Evolutionary conservation across 2,113 vertebrate genomes (phyloP).

Genomic region (Sorex araneus): DNA sequence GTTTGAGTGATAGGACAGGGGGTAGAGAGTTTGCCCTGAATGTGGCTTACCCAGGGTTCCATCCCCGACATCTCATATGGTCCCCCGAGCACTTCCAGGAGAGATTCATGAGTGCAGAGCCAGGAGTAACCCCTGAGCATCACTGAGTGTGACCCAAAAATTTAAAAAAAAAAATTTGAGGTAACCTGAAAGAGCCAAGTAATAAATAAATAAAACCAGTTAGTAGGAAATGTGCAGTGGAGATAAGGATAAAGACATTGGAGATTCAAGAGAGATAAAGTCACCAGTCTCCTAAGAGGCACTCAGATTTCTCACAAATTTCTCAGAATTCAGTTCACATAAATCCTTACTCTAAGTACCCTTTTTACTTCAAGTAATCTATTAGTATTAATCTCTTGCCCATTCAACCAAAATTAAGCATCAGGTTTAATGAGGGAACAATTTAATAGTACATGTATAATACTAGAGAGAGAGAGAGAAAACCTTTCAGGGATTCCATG

Average conservation of each 20-base stretch:
- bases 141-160: too few species aligned
- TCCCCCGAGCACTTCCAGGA: too few species aligned
- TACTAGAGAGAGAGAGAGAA: not conserved
- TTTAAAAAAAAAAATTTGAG: not conserved
- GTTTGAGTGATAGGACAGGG: too few species aligned
- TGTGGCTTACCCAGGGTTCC: too few species aligned
- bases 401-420: not conserved
- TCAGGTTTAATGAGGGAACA: not conserved
- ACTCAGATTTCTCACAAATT: not conserved
- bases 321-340: not conserved
- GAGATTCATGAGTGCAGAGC: too few species aligned
- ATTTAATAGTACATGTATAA: not conserved
- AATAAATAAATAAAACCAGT: not conserved
- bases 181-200: not conserved
- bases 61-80: too few species aligned
- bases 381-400: not conserved
- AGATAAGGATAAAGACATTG: not conserved
- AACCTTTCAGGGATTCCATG: not conserved
- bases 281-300: not conserved
- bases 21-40: too few species aligned
- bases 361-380: slow-evolving; percentile 28
- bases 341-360: not conserved
- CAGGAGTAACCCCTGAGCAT: too few species aligned
- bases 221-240: not conserved
- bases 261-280: not conserved